phyloP scores from a whole-genome alignment of 2,113 vertebrate species.

The Ifrita kowaldi region DNA sequence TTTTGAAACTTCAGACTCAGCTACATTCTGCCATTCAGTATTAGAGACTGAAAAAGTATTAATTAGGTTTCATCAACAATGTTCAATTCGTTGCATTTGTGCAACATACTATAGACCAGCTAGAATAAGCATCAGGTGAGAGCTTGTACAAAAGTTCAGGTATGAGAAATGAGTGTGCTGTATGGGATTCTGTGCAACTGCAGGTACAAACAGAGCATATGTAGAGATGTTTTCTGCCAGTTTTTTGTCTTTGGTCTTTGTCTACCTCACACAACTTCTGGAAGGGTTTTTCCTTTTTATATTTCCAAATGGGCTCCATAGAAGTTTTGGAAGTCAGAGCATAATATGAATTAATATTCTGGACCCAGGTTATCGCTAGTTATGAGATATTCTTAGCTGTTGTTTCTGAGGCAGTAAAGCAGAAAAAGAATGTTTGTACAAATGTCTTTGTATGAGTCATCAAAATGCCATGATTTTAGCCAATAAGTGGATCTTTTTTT shows the following conservation, averaged over 20 bases:
- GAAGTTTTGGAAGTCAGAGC: neutral
- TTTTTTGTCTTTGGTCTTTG: neutral
- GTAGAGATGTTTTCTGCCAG: neutral
- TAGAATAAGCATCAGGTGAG: neutral
- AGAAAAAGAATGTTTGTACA: neutral
- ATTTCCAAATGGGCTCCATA: neutral
- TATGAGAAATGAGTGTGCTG: neutral
- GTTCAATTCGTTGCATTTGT: neutral
- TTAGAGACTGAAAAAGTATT: neutral
- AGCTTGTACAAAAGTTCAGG: neutral
- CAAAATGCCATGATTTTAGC: neutral
- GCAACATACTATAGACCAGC: neutral
- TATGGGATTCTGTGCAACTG: neutral
- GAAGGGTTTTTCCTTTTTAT: neutral
- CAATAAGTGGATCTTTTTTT: neutral
- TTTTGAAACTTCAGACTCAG: neutral
- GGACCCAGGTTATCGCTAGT: neutral
- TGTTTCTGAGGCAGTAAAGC: neutral
- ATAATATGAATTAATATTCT: neutral
- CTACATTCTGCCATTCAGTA: neutral
- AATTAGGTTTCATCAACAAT: neutral
- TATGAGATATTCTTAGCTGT: neutral
- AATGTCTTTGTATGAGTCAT: neutral
- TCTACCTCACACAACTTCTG: neutral
- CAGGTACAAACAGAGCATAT: neutral